These are phyloP conservation scores for Hirundichthys speculiger DNA, from an alignment of 2,113 vertebrate genomes.

Conservation along the genomic window DNA sequence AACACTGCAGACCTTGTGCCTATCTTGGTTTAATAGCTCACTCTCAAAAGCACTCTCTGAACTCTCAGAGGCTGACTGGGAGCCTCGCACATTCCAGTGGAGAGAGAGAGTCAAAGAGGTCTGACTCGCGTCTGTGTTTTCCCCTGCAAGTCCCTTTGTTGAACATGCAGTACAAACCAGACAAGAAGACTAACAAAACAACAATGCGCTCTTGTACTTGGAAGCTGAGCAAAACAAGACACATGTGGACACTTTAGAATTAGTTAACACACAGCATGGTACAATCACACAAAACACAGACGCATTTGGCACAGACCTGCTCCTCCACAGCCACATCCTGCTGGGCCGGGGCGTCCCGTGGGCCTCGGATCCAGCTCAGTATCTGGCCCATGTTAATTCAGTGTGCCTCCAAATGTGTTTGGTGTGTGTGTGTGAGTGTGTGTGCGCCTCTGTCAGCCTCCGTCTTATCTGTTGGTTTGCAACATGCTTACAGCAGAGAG, in stretches of 20 bases:
- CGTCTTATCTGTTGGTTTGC: conserved; percentile 58
- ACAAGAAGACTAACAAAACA: neutral
- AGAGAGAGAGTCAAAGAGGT: conserved; percentile 19
- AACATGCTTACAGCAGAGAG: conserved; percentile 69
- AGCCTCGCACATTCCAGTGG: conserved; percentile 72
- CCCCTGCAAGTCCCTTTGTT: conserved; percentile 17
- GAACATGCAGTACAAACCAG: conserved; percentile 16
- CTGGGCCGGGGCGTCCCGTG: conserved; percentile 59
- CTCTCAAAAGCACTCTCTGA: conserved; percentile 21
- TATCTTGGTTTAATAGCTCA: conserved; percentile 42
- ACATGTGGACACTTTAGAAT: conserved; percentile 42
- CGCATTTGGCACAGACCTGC: conserved; percentile 71
- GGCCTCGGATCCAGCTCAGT: conserved; percentile 78
- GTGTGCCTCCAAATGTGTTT: conserved; percentile 38
- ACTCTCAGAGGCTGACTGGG: conserved; percentile 34
- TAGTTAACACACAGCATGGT: conserved; percentile 9
- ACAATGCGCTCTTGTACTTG: neutral
- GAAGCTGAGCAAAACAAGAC: conserved; percentile 35
- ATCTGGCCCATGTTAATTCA: conserved; percentile 78
- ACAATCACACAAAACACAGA: conserved; percentile 17
- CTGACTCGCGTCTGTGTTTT: conserved; percentile 42
- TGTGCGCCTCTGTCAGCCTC: conserved; percentile 45
- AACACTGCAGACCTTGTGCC: conserved; percentile 43
- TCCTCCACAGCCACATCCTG: conserved; percentile 78
- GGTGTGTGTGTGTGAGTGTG: conserved; percentile 37